Evolutionary conservation across 2,113 vertebrate species (phyloP).

Genomic region (Panthera uncia): DNA sequence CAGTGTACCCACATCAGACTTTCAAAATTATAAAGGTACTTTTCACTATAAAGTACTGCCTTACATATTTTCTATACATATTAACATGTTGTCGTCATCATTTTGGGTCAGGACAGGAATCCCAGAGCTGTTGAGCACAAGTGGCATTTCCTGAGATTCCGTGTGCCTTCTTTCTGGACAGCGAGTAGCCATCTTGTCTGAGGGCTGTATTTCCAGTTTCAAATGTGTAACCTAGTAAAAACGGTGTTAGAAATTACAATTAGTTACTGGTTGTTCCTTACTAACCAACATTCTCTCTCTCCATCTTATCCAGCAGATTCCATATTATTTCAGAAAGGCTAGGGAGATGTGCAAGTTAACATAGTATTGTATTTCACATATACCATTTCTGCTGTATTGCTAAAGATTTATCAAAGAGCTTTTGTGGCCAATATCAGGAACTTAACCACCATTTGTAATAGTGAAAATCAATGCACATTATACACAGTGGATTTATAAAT

Average conservation of each 20-base stretch:
- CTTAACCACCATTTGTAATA: background rate
- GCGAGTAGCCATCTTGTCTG: background rate
- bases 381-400: background rate
- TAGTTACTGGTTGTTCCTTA: background rate
- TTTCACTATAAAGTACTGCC: background rate
- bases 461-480: background rate
- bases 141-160: background rate
- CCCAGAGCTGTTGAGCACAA: background rate
- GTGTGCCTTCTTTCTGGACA: background rate
- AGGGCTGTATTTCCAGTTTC: background rate
- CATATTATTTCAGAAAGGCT: background rate
- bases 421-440: background rate
- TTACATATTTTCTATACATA: background rate
- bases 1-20: background rate
- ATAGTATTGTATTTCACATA: no score
- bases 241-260: background rate
- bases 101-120: background rate
- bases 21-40: slow-evolving; percentile 19
- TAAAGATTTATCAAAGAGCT: background rate
- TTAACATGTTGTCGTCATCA: background rate
- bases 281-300: background rate
- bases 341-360: background rate
- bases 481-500: background rate
- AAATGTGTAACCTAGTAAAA: background rate
- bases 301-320: background rate